These are phyloP conservation scores for Colistium nudipinnis DNA, from an alignment of 2,113 vertebrate species.

Conservation along the genomic window DNA sequence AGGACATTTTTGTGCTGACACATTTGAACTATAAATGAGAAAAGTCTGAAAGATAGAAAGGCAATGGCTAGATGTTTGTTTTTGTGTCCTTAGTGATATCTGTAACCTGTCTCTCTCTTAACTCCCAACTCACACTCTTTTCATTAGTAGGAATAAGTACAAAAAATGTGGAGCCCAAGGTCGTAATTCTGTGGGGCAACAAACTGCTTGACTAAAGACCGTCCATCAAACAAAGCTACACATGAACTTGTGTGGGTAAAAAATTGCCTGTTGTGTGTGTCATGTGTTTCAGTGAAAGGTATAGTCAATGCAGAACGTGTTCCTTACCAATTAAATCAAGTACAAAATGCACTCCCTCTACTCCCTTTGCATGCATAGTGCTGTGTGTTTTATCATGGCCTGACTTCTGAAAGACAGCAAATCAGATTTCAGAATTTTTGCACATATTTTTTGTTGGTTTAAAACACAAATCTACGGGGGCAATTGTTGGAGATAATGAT, in stretches of 20 bases:
- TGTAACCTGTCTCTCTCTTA: neutral
- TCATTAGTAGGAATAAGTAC: constrained; percentile 26
- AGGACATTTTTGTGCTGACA: constrained; percentile 26
- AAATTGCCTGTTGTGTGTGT: neutral
- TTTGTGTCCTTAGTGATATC: constrained; percentile 17
- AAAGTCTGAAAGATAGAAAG: constrained; percentile 4
- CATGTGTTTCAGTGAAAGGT: neutral
- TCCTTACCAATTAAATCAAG: neutral
- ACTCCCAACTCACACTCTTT: neutral
- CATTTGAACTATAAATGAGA: constrained; percentile 14
- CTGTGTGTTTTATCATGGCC: neutral
- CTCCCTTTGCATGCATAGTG: neutral
- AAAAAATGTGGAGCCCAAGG: constrained; percentile 26
- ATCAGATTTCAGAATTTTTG: no score
- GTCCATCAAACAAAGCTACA: neutral
- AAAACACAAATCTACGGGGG: no score
- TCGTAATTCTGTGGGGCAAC: neutral
- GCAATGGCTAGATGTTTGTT: constrained; percentile 7
- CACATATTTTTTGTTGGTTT: no score
- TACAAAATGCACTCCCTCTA: neutral
- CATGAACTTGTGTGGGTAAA: neutral
- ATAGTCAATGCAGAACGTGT: neutral
- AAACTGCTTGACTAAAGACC: neutral
- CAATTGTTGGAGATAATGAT: no score
- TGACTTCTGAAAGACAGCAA: neutral